phyloP scores from a whole-genome alignment of 2,888 invertebrate species.

The Gerris lacustris region DNA sequence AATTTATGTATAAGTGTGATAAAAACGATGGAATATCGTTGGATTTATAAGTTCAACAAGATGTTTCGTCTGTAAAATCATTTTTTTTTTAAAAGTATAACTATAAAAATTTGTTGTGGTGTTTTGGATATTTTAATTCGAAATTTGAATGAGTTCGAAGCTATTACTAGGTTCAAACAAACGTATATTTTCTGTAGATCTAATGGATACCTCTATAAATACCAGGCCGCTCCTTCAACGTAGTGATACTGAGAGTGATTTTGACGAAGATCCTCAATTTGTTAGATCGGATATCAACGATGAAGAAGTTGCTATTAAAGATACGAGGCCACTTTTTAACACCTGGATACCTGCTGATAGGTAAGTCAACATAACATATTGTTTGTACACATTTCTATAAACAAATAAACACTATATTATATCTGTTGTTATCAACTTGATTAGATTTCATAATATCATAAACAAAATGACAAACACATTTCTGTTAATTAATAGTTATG shows the following conservation, averaged over 20 bases:
- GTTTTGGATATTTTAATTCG: too few species aligned
- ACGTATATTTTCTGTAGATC: background rate
- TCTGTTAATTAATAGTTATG: too few species aligned
- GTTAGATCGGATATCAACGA: constrained; percentile 29
- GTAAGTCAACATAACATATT: constrained; percentile 28
- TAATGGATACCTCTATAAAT: constrained; percentile 39
- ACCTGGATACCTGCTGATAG: constrained; percentile 36
- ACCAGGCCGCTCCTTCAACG: constrained; percentile 41
- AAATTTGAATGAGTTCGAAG: background rate
- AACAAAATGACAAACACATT: too few species aligned
- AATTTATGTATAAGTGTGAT: too few species aligned
- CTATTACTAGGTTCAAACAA: background rate
- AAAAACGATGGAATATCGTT: too few species aligned
- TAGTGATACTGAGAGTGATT: constrained; percentile 39
- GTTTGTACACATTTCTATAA: background rate
- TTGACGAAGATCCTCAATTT: constrained; percentile 37
- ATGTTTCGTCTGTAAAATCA: too few species aligned
- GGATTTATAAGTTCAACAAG: too few species aligned
- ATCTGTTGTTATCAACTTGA: too few species aligned
- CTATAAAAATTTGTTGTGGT: too few species aligned
- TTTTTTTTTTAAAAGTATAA: too few species aligned
- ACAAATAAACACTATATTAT: too few species aligned
- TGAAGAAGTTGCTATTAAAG: constrained; percentile 36
- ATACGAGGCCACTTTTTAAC: constrained; percentile 37
- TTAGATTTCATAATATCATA: too few species aligned